These are phyloP conservation scores for Mimumesa dahlbomi DNA, from an alignment of 2,888 invertebrate species.

Conservation along the genomic window DNA sequence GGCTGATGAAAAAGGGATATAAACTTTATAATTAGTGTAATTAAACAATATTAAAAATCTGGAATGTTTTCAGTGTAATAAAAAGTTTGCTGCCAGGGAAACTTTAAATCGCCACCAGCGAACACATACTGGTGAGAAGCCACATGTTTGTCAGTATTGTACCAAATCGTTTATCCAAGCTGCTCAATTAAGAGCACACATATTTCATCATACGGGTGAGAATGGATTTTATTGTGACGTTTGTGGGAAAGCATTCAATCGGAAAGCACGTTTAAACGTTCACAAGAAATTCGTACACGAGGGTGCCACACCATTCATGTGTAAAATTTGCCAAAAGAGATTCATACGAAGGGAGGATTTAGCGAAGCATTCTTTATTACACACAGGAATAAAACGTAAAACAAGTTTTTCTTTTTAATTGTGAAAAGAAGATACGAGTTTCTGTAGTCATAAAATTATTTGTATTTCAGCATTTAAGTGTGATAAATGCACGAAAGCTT, in stretches of 20 bases:
- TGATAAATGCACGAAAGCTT: conserved; percentile 84
- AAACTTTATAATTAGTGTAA: too few species aligned
- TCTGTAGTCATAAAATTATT: neutral
- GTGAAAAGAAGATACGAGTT: too few species aligned
- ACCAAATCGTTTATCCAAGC: conserved; percentile 92
- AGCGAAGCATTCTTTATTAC: conserved; percentile 83
- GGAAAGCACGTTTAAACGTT: conserved; percentile 81
- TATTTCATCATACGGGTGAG: conserved; percentile 88
- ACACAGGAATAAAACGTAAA: conserved; percentile 84
- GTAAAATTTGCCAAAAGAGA: conserved; percentile 82
- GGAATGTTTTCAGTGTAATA: conserved; percentile 84
- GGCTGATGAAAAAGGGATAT: too few species aligned
- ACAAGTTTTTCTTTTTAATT: too few species aligned
- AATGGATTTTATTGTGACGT: conserved; percentile 85
- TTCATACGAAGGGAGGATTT: conserved; percentile 85
- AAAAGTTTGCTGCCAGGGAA: conserved; percentile 90
- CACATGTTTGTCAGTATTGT: conserved; percentile 85
- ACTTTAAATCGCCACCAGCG: conserved; percentile 89
- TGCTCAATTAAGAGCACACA: conserved; percentile 89
- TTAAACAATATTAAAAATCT: too few species aligned
- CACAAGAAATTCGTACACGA: conserved; percentile 85
- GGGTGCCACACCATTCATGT: conserved; percentile 83
- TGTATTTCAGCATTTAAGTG: conserved; percentile 74
- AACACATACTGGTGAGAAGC: conserved; percentile 84
- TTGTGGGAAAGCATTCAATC: conserved; percentile 82